Percentiles rank a stretch among this genome's conserved stretches.
These are phyloP conservation scores for Pristionchus maxplancki DNA, from an alignment of 2,888 invertebrate species.

Conservation along the genomic window DNA sequence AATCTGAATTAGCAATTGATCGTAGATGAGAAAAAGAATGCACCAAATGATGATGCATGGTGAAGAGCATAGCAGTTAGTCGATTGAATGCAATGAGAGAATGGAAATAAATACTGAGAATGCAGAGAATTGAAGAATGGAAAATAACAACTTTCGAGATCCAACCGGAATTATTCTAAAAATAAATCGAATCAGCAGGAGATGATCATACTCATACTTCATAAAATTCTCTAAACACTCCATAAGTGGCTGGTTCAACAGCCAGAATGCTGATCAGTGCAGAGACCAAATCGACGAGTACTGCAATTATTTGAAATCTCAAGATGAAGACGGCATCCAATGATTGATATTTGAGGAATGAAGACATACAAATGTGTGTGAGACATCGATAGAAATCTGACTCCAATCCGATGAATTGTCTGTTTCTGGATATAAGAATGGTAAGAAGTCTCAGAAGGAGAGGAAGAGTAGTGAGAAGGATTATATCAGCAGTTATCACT, in stretches of 20 bases:
- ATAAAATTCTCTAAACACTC: conserved; percentile 1
- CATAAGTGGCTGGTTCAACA: conserved; percentile 2
- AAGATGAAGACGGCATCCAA: too few relatives aligned
- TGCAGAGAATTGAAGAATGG: not conserved
- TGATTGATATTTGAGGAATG: not conserved
- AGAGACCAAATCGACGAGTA: not conserved
- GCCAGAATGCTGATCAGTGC: not conserved
- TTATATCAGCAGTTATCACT: conserved; percentile 1
- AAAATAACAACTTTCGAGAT: not conserved
- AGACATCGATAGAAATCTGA: conserved; percentile 31
- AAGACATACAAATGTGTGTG: conserved; percentile 8
- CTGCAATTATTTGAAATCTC: too few relatives aligned
- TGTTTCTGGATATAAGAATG: not conserved
- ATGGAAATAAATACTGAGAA: not conserved
- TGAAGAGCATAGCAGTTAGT: conserved; percentile 3
- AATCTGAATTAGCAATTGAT: not conserved
- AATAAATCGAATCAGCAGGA: not conserved
- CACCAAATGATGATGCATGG: not conserved
- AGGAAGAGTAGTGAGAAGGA: not conserved
- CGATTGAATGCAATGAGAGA: not conserved
- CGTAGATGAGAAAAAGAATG: not conserved
- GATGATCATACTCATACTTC: not conserved
- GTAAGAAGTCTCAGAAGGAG: not conserved
- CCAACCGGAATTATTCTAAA: not conserved
- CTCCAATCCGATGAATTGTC: not conserved